Conservation (phyloP, 2,113 vertebrate species). For the Prunella fulvescens region DNA sequence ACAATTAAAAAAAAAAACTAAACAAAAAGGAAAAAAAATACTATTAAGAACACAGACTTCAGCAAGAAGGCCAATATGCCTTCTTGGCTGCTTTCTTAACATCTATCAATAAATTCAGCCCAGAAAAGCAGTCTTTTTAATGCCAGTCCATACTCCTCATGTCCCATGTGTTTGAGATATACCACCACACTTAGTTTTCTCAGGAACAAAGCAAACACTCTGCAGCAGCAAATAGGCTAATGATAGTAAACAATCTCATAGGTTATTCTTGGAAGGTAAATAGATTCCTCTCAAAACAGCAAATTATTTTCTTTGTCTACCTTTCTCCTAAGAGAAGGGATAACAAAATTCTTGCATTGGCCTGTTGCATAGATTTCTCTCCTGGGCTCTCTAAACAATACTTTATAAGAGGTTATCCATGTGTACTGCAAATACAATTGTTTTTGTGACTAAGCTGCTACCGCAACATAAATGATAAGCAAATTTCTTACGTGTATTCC, state of each 20-base stretch:
- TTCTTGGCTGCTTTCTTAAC: not conserved
- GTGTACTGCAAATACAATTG: not conserved
- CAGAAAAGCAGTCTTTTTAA: not conserved
- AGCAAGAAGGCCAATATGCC: too few species aligned
- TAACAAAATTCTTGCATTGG: not conserved
- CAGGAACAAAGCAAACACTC: not conserved
- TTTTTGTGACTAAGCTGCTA: not conserved
- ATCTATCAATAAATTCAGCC: not conserved
- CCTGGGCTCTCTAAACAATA: not conserved
- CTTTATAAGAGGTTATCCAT: not conserved
- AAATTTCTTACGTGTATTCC: not conserved
- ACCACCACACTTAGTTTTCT: not conserved
- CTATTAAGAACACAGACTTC: not conserved
- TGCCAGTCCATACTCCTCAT: not conserved
- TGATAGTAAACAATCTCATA: not conserved
- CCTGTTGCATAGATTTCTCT: not conserved
- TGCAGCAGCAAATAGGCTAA: not conserved
- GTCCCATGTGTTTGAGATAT: not conserved
- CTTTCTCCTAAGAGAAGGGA: not conserved
- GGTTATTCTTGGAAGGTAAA: not conserved
- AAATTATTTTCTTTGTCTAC: not conserved
- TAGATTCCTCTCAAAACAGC: not conserved
- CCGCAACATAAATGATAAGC: not conserved
- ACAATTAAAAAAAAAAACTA: not conserved
- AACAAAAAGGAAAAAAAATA: rapidly evolving